Percentiles rank a stretch among this genome's conserved stretches.
Conservation (phyloP, 2,888 invertebrate genomes). For the Nomada goodeniana region DNA sequence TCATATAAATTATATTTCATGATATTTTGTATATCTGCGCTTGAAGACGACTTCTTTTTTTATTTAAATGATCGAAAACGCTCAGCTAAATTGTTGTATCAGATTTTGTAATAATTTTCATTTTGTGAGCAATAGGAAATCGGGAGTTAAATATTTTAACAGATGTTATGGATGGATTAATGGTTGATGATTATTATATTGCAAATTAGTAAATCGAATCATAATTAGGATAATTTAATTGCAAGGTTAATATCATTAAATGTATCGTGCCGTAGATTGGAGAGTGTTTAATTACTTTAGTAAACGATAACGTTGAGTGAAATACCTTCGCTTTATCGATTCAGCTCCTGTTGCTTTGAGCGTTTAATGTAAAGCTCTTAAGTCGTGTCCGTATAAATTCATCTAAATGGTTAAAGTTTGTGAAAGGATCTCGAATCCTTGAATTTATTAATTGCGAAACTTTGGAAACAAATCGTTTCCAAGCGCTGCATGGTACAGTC, state of each 20-base stretch:
- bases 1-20: too few relatives aligned
- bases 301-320: constrained; percentile 9
- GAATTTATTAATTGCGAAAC: constrained; percentile 34
- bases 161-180: too few relatives aligned
- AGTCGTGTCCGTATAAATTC: not conserved
- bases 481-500: not conserved
- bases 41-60: too few relatives aligned
- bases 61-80: too few relatives aligned
- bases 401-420: constrained; percentile 25
- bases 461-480: constrained; percentile 8
- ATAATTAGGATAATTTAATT: not conserved
- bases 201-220: not conserved
- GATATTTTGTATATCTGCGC: too few relatives aligned
- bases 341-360: constrained; percentile 23
- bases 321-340: constrained; percentile 14
- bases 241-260: not conserved
- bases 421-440: constrained; percentile 1
- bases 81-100: too few relatives aligned
- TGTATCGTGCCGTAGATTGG: not conserved
- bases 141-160: too few relatives aligned
- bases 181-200: too few relatives aligned
- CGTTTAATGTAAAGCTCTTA: constrained; percentile 19
- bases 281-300: not conserved
- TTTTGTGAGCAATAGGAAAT: too few relatives aligned
- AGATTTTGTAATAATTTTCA: too few relatives aligned